Base-by-base conservation (phyloP, 2,797 vertebrate species). In the Odontamblyopus lacepedii region DNA sequence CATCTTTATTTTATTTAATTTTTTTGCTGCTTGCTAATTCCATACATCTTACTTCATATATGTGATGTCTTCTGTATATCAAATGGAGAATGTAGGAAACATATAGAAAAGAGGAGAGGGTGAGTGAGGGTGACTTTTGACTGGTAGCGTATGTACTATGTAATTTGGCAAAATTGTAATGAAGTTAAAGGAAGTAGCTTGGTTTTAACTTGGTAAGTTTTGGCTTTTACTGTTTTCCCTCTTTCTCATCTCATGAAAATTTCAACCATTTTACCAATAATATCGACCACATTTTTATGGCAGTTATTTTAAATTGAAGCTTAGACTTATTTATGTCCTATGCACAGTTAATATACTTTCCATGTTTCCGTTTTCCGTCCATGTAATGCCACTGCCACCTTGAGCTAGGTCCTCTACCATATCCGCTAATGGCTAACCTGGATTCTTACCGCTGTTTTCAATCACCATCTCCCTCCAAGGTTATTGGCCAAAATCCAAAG, bases 401-500 rank as follows among this genome's bases (percentile, higher is more conserved):
- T 80, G 63, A 72, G 70, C 78, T 75, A 69, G 71, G 73, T 78
- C 77, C 72, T 74, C 76, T 69, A 78, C 77, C 86, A 80, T 86
- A 77, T 78, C 83, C 84, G 81, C 72, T 92, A 90, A 92, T 91
- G 89, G 89, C 89, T 88, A 90, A 93, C 91, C 91, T 90, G 92
- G 87, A 89, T 92, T 90, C 87, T 83, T 87, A 88, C 85, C 75
- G 83, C 87, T 92, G 89, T 92, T 93, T 91, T 93, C 90, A 92
- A 92, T 92, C 91, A 91, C 87, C 88, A 89, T 85, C 89, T 87
- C 87, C 84, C 87, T 89, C 87, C 92, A 92, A 92, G 91, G 90
- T 92, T 92, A 90, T 90, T 93, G 91, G 90, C 89, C 80, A 84
- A 90, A 91, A 91, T 93, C 92, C 90, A 92, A 84, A 92, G 89